A percentile compares a stretch with the other conserved stretches of the same genome.
These are phyloP conservation scores for Microchrysa polita DNA, from an alignment of 2,888 invertebrate species.

Conservation along the genomic window DNA sequence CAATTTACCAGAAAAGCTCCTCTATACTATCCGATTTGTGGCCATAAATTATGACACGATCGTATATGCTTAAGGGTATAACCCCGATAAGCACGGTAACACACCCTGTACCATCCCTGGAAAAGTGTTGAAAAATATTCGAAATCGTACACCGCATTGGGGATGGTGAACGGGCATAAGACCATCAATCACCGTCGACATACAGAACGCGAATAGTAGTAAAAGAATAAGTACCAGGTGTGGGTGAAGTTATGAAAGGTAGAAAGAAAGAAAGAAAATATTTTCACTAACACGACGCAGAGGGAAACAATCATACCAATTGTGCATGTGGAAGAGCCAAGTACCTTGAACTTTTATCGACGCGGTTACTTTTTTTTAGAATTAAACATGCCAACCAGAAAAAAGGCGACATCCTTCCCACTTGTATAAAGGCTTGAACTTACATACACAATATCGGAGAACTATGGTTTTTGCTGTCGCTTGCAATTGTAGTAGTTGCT, in stretches of 20 bases:
- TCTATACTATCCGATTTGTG: background rate
- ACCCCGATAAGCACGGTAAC: constrained; percentile 17
- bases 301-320: background rate
- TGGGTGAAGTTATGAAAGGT: background rate
- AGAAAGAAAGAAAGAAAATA: too few relatives aligned
- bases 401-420: too few relatives aligned
- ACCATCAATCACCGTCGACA: constrained; percentile 24
- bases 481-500: too few relatives aligned
- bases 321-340: background rate
- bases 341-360: constrained; percentile 15
- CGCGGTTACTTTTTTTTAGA: background rate
- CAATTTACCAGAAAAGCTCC: background rate
- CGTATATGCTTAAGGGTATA: too few relatives aligned
- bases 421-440: too few relatives aligned
- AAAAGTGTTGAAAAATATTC: background rate
- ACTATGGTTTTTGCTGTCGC: too few relatives aligned
- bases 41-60: background rate
- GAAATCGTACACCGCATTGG: background rate
- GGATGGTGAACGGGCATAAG: background rate
- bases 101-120: background rate
- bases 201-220: too few relatives aligned
- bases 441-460: too few relatives aligned
- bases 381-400: background rate
- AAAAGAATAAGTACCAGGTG: constrained; percentile 8
- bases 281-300: background rate